Evolutionary conservation across 53 echinoderm and acorn worm genomes (phyloP).

Genomic region (Luidia sarsii): DNA sequence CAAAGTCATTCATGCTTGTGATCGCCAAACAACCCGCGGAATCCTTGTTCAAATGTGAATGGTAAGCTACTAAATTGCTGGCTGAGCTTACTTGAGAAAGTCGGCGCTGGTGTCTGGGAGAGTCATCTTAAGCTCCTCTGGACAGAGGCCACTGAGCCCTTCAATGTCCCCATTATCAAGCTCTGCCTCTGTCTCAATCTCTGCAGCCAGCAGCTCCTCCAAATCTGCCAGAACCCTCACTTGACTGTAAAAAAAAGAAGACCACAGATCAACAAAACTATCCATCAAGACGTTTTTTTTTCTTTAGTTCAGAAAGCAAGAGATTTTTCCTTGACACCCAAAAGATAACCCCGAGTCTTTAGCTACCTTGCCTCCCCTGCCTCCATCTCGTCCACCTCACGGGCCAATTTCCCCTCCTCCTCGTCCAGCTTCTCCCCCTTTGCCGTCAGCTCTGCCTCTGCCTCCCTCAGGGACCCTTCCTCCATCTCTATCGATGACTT

Average conservation of each 20-base stretch:
- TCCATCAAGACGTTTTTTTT: too few relatives aligned
- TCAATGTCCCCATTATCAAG: not conserved
- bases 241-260: not conserved
- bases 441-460: conserved; percentile 22
- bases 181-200: not conserved
- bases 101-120: conserved; percentile 1
- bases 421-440: conserved; percentile 16
- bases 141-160: not conserved
- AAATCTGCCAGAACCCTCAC: conserved; percentile 4
- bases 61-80: too few relatives aligned
- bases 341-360: too few relatives aligned
- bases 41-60: too few relatives aligned
- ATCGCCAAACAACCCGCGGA: not conserved
- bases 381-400: conserved; percentile 2
- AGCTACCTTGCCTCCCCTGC: conserved; percentile 1
- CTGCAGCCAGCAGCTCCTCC: not conserved
- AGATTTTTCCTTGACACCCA: too few relatives aligned
- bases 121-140: not conserved
- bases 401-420: conserved; percentile 4
- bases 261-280: not conserved
- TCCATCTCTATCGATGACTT: conserved; percentile 14
- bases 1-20: too few relatives aligned
- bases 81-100: conserved; percentile 5
- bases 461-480: conserved; percentile 8
- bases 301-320: too few relatives aligned